phyloP scores from a whole-genome alignment of 2,888 invertebrate genomes.

The Eumacrocentrus americanus region DNA sequence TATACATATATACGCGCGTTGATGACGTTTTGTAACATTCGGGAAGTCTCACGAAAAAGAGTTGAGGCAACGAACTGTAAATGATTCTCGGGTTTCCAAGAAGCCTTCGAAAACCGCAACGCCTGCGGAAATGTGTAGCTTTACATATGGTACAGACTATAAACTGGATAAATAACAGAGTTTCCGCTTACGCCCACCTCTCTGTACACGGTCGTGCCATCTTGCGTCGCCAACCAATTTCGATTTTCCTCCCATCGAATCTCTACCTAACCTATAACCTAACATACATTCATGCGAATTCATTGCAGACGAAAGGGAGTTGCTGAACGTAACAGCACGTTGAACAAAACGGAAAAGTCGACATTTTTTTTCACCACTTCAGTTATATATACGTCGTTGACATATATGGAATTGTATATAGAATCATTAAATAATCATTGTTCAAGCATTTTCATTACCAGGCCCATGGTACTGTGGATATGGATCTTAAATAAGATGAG shows the following conservation, averaged over 20 bases:
- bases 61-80: constrained; percentile 13
- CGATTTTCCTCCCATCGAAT: constrained; percentile 25
- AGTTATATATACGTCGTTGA: too few relatives aligned
- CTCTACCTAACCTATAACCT: too few relatives aligned
- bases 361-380: too few relatives aligned
- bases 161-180: constrained; percentile 41
- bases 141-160: constrained; percentile 30
- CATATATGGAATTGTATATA: too few relatives aligned
- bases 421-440: too few relatives aligned
- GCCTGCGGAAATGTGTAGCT: constrained; percentile 31
- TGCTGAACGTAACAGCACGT: too few relatives aligned
- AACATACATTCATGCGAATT: too few relatives aligned
- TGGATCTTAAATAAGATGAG: too few relatives aligned
- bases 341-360: too few relatives aligned
- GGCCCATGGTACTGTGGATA: too few relatives aligned
- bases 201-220: constrained; percentile 28
- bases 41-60: constrained; percentile 1
- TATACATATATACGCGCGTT: neutral
- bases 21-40: neutral
- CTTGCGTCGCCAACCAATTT: constrained; percentile 34
- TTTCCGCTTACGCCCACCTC: constrained; percentile 40
- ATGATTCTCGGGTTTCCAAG: constrained; percentile 20
- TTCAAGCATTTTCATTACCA: too few relatives aligned
- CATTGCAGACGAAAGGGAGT: too few relatives aligned
- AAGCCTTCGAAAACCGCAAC: constrained; percentile 30